Percentiles rank a stretch among this genome's conserved stretches.
These are phyloP conservation scores for Phaenicophaeus curvirostris DNA, from an alignment of 2,797 vertebrate species.

Conservation along the genomic window DNA sequence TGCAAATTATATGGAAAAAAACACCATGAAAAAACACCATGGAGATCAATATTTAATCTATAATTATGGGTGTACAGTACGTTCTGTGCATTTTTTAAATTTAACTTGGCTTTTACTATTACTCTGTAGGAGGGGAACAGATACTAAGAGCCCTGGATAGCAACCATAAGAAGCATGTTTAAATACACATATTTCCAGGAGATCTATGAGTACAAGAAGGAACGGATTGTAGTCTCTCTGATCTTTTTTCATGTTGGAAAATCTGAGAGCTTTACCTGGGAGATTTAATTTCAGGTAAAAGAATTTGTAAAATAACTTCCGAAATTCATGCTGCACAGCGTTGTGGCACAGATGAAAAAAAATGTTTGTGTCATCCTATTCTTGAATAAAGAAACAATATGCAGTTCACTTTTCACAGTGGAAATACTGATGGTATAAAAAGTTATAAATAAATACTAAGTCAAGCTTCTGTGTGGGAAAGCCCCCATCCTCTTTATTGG, in stretches of 20 bases:
- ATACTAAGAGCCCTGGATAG: constrained; percentile 44
- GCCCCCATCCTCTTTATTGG: not conserved
- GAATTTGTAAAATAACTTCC: constrained; percentile 14
- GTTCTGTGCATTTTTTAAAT: constrained; percentile 62
- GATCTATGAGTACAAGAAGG: not conserved
- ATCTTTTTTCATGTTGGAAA: constrained; percentile 14
- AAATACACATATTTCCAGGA: constrained; percentile 53
- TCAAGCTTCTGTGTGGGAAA: constrained; percentile 61
- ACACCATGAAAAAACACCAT: not conserved
- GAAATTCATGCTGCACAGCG: not conserved
- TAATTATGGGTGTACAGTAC: constrained; percentile 62
- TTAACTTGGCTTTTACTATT: constrained; percentile 67
- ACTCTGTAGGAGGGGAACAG: constrained; percentile 58
- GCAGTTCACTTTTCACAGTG: not conserved
- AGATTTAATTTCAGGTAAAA: constrained; percentile 36
- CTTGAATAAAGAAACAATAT: not conserved
- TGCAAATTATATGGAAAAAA: constrained; percentile 7
- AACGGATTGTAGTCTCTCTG: not conserved
- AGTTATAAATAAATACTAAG: constrained; percentile 56
- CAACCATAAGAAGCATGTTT: constrained; percentile 39
- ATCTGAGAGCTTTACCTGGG: not conserved
- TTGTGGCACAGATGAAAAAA: not conserved
- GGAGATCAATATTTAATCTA: constrained; percentile 66
- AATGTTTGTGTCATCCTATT: not conserved
- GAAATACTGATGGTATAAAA: constrained; percentile 55